A percentile compares a stretch with the other conserved stretches of the same genome.
Conservation (phyloP, 2,113 vertebrate species). For the Nicator chloris region DNA sequence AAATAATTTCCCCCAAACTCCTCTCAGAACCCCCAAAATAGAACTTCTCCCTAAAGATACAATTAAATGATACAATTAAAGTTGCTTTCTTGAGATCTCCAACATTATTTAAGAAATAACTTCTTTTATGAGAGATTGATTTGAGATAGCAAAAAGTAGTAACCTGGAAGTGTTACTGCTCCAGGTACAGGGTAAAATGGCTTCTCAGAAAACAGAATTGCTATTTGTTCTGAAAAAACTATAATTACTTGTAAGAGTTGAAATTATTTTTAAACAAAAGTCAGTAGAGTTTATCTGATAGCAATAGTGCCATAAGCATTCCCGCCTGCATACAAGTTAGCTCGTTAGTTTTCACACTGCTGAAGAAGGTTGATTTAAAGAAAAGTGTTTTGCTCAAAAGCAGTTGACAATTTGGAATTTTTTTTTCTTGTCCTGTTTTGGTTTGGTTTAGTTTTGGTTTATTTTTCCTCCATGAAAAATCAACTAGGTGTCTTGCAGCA, state of each 20-base stretch:
- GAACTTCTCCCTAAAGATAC: neutral
- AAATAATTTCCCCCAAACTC: neutral
- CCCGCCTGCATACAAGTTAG: neutral
- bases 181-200: neutral
- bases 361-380: neutral
- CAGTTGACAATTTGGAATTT: neutral
- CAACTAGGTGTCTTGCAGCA: neutral
- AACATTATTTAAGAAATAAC: neutral
- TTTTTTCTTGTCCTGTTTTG: neutral
- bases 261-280: neutral
- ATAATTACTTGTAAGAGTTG: neutral
- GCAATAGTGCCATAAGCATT: neutral
- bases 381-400: neutral
- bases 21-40: neutral
- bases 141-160: neutral
- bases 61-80: neutral
- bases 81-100: neutral
- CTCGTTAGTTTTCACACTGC: neutral
- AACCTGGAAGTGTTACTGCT: neutral
- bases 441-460: neutral
- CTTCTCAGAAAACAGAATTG: neutral
- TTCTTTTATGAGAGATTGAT: neutral
- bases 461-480: neutral
- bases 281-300: neutral
- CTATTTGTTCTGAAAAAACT: neutral